Percentiles rank a stretch among this genome's conserved stretches.
Conservation (phyloP, 2,797 vertebrate species). For the Ataeniobius toweri region DNA sequence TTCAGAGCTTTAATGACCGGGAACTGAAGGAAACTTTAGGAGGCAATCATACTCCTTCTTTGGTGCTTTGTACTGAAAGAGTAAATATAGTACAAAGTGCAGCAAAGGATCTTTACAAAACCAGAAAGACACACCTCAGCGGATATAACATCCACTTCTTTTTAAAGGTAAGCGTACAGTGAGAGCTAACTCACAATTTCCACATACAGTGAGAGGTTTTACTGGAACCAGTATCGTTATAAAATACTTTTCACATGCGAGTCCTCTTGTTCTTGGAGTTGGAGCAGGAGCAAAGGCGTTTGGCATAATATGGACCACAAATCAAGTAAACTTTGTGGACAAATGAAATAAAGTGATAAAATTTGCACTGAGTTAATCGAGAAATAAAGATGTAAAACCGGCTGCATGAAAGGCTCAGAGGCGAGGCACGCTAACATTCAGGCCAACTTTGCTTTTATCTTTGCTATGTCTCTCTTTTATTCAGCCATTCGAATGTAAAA, state of each 20-base stretch:
- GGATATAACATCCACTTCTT: conserved; percentile 44
- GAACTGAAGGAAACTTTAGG: conserved; percentile 49
- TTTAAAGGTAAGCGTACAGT: conserved; percentile 39
- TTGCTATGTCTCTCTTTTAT: background rate
- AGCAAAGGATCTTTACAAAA: conserved; percentile 16
- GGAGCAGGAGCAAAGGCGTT: conserved; percentile 53
- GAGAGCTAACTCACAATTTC: conserved; percentile 54
- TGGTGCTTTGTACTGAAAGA: conserved; percentile 10
- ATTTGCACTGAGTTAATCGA: conserved; percentile 34
- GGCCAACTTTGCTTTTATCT: too few relatives aligned
- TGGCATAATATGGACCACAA: conserved; percentile 42
- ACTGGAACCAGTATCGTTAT: conserved; percentile 51
- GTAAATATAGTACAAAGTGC: conserved; percentile 23
- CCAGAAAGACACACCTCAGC: conserved; percentile 25
- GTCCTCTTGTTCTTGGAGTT: conserved; percentile 46
- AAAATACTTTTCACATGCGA: conserved; percentile 62
- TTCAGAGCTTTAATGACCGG: conserved; percentile 50
- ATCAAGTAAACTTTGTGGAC: conserved; percentile 49
- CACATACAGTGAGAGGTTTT: conserved; percentile 54
- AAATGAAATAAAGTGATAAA: conserved; percentile 44
- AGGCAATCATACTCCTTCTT: conserved; percentile 48
- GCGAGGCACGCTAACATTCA: background rate
- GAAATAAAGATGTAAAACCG: conserved; percentile 22
- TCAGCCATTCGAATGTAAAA: background rate
- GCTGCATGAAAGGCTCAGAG: conserved; percentile 9